Percentiles rank a stretch among this genome's conserved stretches.
Evolutionary conservation across 1,140 invertebrate genomes (phyloP).

Genomic region (Stenopsyche tienmushanensis): DNA sequence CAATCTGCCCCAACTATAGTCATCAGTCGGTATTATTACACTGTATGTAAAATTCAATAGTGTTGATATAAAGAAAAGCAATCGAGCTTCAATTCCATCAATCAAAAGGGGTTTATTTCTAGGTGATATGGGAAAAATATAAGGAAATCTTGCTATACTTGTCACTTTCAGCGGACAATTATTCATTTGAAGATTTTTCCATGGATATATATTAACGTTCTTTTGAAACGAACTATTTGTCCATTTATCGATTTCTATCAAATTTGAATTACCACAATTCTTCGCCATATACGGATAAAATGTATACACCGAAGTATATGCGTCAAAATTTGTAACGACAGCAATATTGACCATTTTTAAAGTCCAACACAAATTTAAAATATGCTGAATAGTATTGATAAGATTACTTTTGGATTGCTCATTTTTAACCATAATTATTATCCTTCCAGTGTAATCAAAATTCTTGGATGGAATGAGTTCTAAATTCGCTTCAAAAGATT

Average conservation of each 20-base stretch:
- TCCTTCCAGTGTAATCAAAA: conserved; percentile 26
- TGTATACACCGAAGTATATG: conserved; percentile 17
- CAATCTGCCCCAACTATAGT: conserved; percentile 25
- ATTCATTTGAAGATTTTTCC: conserved; percentile 21
- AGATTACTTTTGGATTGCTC: not conserved
- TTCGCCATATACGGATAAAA: conserved; percentile 28
- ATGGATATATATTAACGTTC: conserved; percentile 20
- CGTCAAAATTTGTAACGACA: conserved; percentile 9
- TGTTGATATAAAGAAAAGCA: conserved; percentile 17
- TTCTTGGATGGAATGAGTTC: conserved; percentile 16
- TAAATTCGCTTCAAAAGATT: conserved; percentile 18
- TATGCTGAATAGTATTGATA: conserved; percentile 12
- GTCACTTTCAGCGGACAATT: conserved; percentile 26
- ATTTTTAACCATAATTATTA: conserved; percentile 26
- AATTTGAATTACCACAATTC: conserved; percentile 16
- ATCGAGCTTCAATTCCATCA: conserved; percentile 27
- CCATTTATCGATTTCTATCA: conserved; percentile 30
- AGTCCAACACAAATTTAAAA: conserved; percentile 29
- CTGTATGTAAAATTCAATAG: conserved; percentile 31
- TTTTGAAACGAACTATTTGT: conserved; percentile 25
- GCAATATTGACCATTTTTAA: conserved; percentile 30
- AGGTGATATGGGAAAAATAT: conserved; percentile 8
- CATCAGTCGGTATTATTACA: conserved; percentile 15
- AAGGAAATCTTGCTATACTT: conserved; percentile 18
- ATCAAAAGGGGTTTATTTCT: conserved; percentile 2